Evolutionary conservation across 2,797 vertebrate genomes (phyloP).

Genomic region (Trachurus trachurus): DNA sequence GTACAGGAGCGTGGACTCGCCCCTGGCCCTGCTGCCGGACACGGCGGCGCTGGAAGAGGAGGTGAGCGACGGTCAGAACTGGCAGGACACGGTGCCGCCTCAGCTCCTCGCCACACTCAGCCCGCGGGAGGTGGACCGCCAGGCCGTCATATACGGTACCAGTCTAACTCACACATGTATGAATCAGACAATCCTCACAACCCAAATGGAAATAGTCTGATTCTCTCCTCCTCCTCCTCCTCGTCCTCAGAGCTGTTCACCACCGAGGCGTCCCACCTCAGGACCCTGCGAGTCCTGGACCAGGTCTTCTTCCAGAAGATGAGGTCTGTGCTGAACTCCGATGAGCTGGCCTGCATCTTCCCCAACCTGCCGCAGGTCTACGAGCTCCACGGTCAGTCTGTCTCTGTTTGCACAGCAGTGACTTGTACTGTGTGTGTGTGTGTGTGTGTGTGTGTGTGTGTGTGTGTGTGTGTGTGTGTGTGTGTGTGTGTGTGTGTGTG

Average conservation of each 20-base stretch:
- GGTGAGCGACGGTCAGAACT: constrained; percentile 89
- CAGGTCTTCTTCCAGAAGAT: constrained; percentile 94
- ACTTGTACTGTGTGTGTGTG: background rate
- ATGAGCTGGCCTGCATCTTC: constrained; percentile 93
- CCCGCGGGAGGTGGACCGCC: constrained; percentile 90
- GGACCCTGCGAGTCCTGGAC: constrained; percentile 92
- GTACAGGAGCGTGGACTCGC: constrained; percentile 90
- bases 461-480: constrained; percentile 4
- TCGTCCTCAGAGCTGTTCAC: constrained; percentile 89
- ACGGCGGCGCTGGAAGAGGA: constrained; percentile 90
- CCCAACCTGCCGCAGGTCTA: constrained; percentile 93
- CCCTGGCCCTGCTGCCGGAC: constrained; percentile 84
- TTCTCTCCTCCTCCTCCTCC: too few relatives aligned
- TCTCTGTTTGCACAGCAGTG: too few relatives aligned
- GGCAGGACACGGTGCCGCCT: constrained; percentile 90
- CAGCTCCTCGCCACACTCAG: constrained; percentile 86
- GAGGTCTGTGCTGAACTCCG: constrained; percentile 87
- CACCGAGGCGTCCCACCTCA: constrained; percentile 92
- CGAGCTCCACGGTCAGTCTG: constrained; percentile 91
- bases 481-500: constrained; percentile 4
- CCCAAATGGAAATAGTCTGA: too few relatives aligned
- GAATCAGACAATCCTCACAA: too few relatives aligned
- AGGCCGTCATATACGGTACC: constrained; percentile 95
- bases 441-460: constrained; percentile 4
- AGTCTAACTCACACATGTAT: too few relatives aligned